Percentiles rank a stretch among this genome's conserved stretches.
phyloP scores from a whole-genome alignment of 2,888 invertebrate genomes.

The Eudasyphora cyanicolor region DNA sequence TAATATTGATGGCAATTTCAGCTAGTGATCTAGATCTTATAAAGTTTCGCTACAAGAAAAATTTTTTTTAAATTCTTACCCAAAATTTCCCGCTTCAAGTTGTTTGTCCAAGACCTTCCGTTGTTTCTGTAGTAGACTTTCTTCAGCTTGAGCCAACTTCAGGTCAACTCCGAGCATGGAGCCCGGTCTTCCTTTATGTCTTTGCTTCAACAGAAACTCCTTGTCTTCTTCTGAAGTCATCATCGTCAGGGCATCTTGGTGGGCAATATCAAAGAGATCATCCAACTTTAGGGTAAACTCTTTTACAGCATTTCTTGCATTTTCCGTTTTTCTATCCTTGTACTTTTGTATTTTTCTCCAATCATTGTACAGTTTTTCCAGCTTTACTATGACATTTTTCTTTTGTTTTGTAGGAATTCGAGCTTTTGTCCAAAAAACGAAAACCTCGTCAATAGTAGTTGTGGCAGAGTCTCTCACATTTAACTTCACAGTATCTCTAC shows the following conservation, averaged over 20 bases:
- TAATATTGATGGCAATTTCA: slow-evolving; percentile 7
- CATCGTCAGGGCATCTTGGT: no score
- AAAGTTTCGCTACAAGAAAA: no score
- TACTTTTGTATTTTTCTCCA: slow-evolving; percentile 60
- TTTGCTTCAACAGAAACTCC: slow-evolving; percentile 68
- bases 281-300: slow-evolving; percentile 48
- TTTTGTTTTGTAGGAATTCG: neutral
- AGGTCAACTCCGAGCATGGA: no score
- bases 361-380: slow-evolving; percentile 62
- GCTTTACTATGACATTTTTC: slow-evolving; percentile 26
- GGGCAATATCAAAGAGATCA: no score
- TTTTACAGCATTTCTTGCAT: no score
- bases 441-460: neutral
- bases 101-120: slow-evolving; percentile 37
- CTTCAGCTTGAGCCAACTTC: slow-evolving; percentile 69
- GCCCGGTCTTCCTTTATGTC: slow-evolving; percentile 68
- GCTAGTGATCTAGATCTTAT: neutral
- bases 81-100: slow-evolving; percentile 19
- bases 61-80: neutral
- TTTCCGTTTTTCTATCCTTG: no score
- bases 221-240: slow-evolving; percentile 71
- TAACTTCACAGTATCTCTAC: neutral
- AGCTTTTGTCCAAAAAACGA: slow-evolving; percentile 10
- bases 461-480: slow-evolving; percentile 11
- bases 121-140: slow-evolving; percentile 57